Percentiles rank a stretch among this genome's conserved stretches.
Conservation (phyloP, 2,797 vertebrate genomes). For the Oreochromis grahami region DNA sequence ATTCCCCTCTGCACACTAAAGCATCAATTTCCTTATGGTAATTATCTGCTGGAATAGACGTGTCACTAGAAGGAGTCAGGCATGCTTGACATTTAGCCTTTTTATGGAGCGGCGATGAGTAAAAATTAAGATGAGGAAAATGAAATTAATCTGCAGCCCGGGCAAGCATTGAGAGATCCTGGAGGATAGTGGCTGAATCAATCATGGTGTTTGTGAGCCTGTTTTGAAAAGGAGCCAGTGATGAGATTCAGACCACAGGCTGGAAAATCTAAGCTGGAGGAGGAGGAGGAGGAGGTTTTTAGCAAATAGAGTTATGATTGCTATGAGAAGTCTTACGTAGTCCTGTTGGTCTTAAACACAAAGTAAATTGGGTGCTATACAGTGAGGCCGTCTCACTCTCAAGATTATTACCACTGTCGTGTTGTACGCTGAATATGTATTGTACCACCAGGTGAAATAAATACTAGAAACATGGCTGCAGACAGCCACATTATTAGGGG, state of each 20-base stretch:
- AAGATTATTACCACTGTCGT: not conserved
- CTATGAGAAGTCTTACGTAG: conserved; percentile 1
- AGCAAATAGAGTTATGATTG: conserved; percentile 46
- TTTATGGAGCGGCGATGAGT: conserved; percentile 95
- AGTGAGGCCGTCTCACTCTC: not conserved
- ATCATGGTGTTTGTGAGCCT: conserved; percentile 85
- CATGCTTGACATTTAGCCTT: conserved; percentile 99
- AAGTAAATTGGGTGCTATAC: not conserved
- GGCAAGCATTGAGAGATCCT: conserved; percentile 88
- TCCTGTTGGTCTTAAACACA: conserved; percentile 5
- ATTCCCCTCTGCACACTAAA: conserved; percentile 98
- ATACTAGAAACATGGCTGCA: not conserved
- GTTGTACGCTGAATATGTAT: not conserved
- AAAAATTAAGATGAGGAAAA: conserved; percentile 97
- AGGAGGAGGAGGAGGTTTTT: not conserved
- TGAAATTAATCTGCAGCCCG: conserved; percentile 93
- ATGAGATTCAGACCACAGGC: conserved; percentile 88
- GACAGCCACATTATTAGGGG: not conserved
- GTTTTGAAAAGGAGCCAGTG: conserved; percentile 89
- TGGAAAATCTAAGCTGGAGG: conserved; percentile 44
- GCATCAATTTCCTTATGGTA: conserved; percentile 99
- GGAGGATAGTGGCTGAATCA: conserved; percentile 89
- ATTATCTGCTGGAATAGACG: conserved; percentile 99
- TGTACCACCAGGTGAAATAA: not conserved
- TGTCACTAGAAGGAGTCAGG: conserved; percentile 96